Conservation (phyloP, 2,113 vertebrate genomes). For the Cyanoramphus novaezelandiae region DNA sequence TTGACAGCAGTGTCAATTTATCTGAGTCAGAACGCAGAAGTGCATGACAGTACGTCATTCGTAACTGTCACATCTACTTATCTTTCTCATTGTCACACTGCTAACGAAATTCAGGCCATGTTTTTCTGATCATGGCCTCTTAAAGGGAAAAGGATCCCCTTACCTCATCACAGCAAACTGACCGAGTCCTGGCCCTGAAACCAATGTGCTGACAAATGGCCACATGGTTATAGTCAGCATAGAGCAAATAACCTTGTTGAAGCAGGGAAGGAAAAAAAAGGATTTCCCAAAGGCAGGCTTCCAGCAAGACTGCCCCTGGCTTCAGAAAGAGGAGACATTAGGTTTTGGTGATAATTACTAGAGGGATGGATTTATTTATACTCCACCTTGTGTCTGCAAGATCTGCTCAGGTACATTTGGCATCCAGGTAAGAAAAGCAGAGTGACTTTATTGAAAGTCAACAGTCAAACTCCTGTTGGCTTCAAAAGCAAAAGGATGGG, state of each 20-base stretch:
- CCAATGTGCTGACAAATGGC: background rate
- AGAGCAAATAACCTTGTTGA: background rate
- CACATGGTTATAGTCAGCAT: background rate
- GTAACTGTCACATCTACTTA: constrained; percentile 94
- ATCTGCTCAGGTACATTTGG: constrained; percentile 3
- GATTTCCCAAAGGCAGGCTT: background rate
- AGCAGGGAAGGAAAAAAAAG: background rate
- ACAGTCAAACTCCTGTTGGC: background rate
- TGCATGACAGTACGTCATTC: constrained; percentile 88
- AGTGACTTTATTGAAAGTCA: constrained; percentile 2
- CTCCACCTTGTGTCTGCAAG: background rate
- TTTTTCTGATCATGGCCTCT: constrained; percentile 53
- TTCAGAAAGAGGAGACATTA: background rate
- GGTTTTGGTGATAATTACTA: background rate
- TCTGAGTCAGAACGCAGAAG: constrained; percentile 77
- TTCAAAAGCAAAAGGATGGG: background rate
- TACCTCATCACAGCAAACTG: background rate
- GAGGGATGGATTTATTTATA: background rate
- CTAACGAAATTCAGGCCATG: constrained; percentile 84
- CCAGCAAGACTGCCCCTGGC: background rate
- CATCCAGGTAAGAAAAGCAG: constrained; percentile 3
- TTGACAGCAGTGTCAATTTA: constrained; percentile 91
- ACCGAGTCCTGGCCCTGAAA: background rate
- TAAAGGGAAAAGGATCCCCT: constrained; percentile 71
- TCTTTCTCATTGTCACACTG: constrained; percentile 86